phyloP scores from a whole-genome alignment of 1,140 invertebrate genomes.

The Grapholita molesta region DNA sequence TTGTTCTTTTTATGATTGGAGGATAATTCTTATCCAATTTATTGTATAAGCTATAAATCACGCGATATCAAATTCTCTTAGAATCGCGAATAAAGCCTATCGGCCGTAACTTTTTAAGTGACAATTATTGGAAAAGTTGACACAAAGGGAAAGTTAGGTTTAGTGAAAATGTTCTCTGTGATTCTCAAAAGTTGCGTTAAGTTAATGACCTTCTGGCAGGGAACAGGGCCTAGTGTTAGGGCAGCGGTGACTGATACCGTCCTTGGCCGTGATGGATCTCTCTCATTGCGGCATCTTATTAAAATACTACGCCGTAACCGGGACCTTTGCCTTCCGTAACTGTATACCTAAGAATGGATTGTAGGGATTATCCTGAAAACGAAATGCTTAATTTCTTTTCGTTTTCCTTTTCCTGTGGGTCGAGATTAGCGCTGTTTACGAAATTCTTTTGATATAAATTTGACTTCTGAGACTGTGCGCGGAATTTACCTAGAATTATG shows the following conservation, averaged over 20 bases:
- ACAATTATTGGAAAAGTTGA: constrained; percentile 16
- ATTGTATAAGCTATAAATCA: not conserved
- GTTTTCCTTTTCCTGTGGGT: not conserved
- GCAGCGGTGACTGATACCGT: constrained; percentile 39
- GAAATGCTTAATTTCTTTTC: constrained; percentile 15
- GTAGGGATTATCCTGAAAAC: constrained; percentile 1
- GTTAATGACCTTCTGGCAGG: constrained; percentile 28
- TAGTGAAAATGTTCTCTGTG: not conserved
- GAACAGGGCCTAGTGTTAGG: constrained; percentile 27
- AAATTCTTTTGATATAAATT: constrained; percentile 3
- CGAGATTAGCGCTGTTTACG: not conserved
- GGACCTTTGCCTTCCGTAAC: constrained; percentile 5
- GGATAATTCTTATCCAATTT: not conserved
- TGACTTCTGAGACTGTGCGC: not conserved
- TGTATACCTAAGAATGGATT: constrained; percentile 12
- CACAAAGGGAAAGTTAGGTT: not conserved
- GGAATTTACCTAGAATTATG: not conserved
- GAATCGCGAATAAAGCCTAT: not conserved
- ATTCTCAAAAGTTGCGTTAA: not conserved
- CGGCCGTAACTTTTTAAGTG: constrained; percentile 11
- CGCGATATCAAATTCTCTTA: not conserved
- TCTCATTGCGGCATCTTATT: constrained; percentile 30
- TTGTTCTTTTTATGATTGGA: not conserved
- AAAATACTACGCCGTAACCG: constrained; percentile 21
- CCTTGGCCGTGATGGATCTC: constrained; percentile 40